Conservation (phyloP, 2,888 invertebrate species). For the Cantharis rustica region DNA sequence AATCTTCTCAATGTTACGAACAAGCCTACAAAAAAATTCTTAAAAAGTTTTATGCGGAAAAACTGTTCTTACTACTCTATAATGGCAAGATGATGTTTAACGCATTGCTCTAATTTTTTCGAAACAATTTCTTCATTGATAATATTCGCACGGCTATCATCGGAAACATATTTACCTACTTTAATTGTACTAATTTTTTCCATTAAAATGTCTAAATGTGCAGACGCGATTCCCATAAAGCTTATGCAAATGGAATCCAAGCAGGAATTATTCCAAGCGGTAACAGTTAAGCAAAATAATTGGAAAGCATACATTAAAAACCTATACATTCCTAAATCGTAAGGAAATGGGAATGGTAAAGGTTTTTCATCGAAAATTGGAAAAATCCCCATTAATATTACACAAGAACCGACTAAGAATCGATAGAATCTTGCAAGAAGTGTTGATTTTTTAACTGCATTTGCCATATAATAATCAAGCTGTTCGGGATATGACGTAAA, state of each 20-base stretch:
- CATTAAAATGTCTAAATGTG: not conserved
- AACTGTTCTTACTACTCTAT: not conserved
- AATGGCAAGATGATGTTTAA: not conserved
- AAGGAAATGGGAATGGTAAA: not conserved
- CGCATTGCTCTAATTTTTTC: not conserved
- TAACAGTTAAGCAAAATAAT: not conserved
- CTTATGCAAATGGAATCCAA: not conserved
- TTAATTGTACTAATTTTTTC: not conserved
- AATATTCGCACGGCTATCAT: not conserved
- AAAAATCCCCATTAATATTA: not conserved
- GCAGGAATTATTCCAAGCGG: not conserved
- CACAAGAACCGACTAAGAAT: not conserved
- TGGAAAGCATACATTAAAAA: not conserved
- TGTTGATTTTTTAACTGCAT: not conserved
- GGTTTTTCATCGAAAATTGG: not conserved
- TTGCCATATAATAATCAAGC: slow-evolving; percentile 15
- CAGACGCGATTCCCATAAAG: not conserved
- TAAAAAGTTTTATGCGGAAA: not conserved
- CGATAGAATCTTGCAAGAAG: not conserved
- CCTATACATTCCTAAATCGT: not conserved
- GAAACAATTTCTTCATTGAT: not conserved
- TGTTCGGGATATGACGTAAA: slow-evolving; percentile 21
- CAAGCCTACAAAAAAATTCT: not conserved
- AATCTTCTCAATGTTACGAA: not conserved
- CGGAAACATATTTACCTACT: not conserved